Conservation (phyloP, 1,140 invertebrate genomes). For the Penaeus chinensis region DNA sequence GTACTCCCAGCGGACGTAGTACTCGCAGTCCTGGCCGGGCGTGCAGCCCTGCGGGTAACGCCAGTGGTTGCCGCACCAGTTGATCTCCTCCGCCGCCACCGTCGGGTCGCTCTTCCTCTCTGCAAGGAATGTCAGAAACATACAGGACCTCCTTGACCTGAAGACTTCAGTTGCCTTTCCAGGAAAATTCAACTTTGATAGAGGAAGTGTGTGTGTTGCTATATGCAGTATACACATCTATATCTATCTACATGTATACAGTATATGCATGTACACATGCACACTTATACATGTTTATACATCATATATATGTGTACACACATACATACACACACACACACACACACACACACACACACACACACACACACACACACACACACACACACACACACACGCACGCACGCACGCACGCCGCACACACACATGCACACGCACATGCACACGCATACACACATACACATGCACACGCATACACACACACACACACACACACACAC, state of each 20-base stretch:
- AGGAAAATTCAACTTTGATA: too few relatives aligned
- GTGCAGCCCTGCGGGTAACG: constrained; percentile 79
- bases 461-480: not conserved
- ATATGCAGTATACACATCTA: not conserved
- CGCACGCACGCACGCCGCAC: not conserved
- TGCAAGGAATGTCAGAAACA: not conserved
- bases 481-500: too few relatives aligned
- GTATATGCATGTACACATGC: too few relatives aligned
- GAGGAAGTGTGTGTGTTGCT: too few relatives aligned
- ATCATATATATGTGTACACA: not conserved
- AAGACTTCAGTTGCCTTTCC: not conserved
- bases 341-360: not conserved
- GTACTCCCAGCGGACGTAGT: constrained; percentile 87
- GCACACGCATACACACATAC: not conserved
- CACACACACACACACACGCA: not conserved
- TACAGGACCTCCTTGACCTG: not conserved
- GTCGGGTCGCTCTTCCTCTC: not conserved
- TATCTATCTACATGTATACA: not conserved
- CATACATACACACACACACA: not conserved
- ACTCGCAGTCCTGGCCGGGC: constrained; percentile 80
- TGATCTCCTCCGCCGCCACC: constrained; percentile 39
- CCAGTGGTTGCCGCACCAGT: constrained; percentile 80
- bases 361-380: not conserved
- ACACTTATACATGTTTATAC: too few relatives aligned
- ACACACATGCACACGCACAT: not conserved